Evolutionary conservation across 1,140 invertebrate species (phyloP), one percentile per base, ranked within the genome.

Genomic region (Drosophila watanabei): DNA sequence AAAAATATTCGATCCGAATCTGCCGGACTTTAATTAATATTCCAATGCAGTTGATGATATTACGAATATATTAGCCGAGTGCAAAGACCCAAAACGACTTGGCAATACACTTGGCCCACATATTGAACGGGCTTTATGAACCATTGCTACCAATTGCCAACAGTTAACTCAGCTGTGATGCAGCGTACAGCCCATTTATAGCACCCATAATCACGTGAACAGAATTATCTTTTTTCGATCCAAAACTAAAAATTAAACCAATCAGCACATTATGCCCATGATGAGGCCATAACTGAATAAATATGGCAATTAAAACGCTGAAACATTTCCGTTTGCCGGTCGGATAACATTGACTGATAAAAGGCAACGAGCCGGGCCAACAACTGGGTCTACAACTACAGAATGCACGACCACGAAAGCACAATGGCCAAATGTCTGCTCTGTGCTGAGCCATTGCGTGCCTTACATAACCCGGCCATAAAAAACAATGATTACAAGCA

Each of bases 311-410:
- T 83, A 60, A 60, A 51, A 62, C 30, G 10, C 10, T 35, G 37
- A 61, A 79, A 79, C 85, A 88, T 89, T 88, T 88, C 85, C 85
- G 85, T 72, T 73, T 75, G 73, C 51, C 68, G 63, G 60, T 66
- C 48, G 66, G 75, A 82, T 88, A 89, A 72, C 85, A 88, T 89
- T 87, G 84, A 87, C 37, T 80, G 80, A 83, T 87, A 88, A 70
- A 69, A 52, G 65, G 45, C 57, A 68, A 66, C 57, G 63, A 66
- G 46, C 46, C 39, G 35, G 63, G 18, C 37, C 49, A 48, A 62
- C 51, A 69, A 28, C 45, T n/a, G 41, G 56, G 20, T 32, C 41
- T 43, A 58, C 51, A 75, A 18, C 43, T n/a, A 49, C 59, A 66
- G 71, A 58, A 85, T 39, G 46, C 33, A 59, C 39, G 61, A 59